Conservation (phyloP, 2,888 invertebrate genomes). For the Oxycera nigricornis region DNA sequence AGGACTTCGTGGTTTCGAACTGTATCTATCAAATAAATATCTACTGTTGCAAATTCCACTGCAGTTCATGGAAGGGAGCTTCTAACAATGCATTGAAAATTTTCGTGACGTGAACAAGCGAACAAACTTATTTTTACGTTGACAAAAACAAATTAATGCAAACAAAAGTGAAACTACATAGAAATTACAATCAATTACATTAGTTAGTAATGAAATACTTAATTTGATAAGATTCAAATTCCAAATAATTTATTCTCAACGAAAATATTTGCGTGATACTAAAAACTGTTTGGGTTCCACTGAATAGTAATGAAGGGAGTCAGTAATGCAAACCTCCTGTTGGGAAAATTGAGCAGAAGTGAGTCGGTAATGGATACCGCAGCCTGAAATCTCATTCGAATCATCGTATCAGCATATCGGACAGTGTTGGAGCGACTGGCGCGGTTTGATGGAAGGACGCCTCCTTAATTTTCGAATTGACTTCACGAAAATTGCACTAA, state of each 20-base stretch:
- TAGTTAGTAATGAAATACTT: neutral
- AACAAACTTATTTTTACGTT: too few species aligned
- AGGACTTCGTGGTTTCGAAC: too few species aligned
- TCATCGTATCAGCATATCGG: neutral
- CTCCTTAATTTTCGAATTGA: slow-evolving; percentile 52
- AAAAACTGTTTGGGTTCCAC: neutral
- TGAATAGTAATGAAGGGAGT: neutral
- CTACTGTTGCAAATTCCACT: too few species aligned
- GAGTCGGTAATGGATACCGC: slow-evolving; percentile 22
- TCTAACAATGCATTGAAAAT: too few species aligned
- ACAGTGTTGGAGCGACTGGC: slow-evolving; percentile 8
- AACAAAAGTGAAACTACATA: too few species aligned
- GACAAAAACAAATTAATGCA: too few species aligned
- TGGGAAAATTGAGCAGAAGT: slow-evolving; percentile 38
- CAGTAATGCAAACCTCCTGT: neutral
- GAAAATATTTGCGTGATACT: neutral
- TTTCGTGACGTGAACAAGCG: too few species aligned
- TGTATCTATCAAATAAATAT: too few species aligned
- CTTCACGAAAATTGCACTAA: slow-evolving; percentile 51
- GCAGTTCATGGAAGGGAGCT: too few species aligned
- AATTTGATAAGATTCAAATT: too few species aligned
- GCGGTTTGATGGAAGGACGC: slow-evolving; percentile 59
- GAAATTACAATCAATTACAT: too few species aligned
- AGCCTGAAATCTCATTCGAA: slow-evolving; percentile 26
- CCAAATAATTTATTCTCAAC: too few species aligned